These are phyloP conservation scores for Macquaria ambigua DNA, from an alignment of 2,113 vertebrate genomes.

Conservation along the genomic window DNA sequence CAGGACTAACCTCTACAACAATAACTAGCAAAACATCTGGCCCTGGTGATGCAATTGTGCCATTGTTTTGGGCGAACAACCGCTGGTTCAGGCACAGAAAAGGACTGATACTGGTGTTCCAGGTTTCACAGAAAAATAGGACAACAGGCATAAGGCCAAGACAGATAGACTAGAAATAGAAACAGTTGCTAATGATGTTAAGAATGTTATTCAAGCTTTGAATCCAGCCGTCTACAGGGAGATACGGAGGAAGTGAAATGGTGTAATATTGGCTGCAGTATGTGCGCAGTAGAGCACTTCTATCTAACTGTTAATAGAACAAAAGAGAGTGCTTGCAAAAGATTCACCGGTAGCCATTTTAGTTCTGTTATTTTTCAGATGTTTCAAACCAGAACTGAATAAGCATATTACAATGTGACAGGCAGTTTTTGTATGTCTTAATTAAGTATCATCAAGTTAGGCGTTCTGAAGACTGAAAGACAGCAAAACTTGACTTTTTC, in stretches of 20 bases:
- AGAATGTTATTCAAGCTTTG: constrained; percentile 39
- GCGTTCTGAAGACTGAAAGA: constrained; percentile 6
- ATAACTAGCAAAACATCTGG: constrained; percentile 38
- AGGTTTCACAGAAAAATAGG: constrained; percentile 49
- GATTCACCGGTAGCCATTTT: constrained; percentile 38
- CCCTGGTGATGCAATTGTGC: constrained; percentile 4
- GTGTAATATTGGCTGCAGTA: constrained; percentile 35
- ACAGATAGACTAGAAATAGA: constrained; percentile 55
- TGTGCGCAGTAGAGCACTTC: constrained; percentile 27
- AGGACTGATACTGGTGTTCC: constrained; percentile 14
- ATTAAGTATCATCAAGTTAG: constrained; percentile 1
- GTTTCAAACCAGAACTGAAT: constrained; percentile 20
- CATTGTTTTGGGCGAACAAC: constrained; percentile 7
- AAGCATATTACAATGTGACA: constrained; percentile 11
- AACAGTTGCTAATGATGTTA: constrained; percentile 12
- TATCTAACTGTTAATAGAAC: constrained; percentile 49
- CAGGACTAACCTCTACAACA: constrained; percentile 23
- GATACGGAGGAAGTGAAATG: constrained; percentile 43
- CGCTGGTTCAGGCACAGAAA: constrained; percentile 16
- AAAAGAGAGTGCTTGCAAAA: constrained; percentile 44
- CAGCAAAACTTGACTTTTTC: background rate
- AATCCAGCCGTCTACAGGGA: constrained; percentile 50
- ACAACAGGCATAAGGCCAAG: constrained; percentile 42
- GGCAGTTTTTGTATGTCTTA: background rate
- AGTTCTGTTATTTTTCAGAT: constrained; percentile 29